Base-by-base conservation (phyloP, 2,888 invertebrate species). In the Caenorhabditis uteleia region DNA sequence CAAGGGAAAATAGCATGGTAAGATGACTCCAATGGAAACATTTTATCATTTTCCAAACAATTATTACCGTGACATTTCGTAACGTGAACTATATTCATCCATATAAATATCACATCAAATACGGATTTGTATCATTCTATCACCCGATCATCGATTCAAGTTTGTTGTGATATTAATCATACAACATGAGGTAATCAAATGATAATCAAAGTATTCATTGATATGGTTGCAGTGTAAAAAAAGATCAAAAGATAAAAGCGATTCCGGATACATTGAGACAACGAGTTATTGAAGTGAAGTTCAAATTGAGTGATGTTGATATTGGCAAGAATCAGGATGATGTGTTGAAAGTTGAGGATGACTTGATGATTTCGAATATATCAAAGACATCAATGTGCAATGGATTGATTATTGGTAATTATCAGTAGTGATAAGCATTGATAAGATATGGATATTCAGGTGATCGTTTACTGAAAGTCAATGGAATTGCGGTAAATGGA, bases 381-480 rank as follows among this genome's bases (percentile, higher is more conserved):
- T 56, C 62, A 21, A 16, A 18, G 10, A 33, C 27, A 5, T 56
- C 56, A 7, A 47, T 34, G 20, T 40, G n/a, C 27, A 62, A 57
- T 45, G 62, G 62, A 31, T 27, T 62, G 21, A 62, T 62, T 16
- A 34, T 56, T 20, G 47, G 58, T 48, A 29, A 7, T 7, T 10
- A 10, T 10, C 14, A 7, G 31, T 29, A 29, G 7, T 29, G n/a
- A n/a, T n/a, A n/a, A 29, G 14, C 7, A 10, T 29, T 29, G 31
- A 10, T 10, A 29, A 29, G 8, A 14, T 10, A 29, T 10, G 7
- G 31, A 29, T 29, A 10, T 38, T 8, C 7, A 38, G 38, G 47
- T 12, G 47, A 47, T 38, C 8, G 31, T 25, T 36, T 47, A 18
- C n/a, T 26, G n/a, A 47, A 47, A 27, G 25, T 47, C 10, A 38